Percentiles rank a stretch among this genome's conserved stretches.
phyloP scores from a whole-genome alignment of 2,888 invertebrate species.

The Aphidius colemani region DNA sequence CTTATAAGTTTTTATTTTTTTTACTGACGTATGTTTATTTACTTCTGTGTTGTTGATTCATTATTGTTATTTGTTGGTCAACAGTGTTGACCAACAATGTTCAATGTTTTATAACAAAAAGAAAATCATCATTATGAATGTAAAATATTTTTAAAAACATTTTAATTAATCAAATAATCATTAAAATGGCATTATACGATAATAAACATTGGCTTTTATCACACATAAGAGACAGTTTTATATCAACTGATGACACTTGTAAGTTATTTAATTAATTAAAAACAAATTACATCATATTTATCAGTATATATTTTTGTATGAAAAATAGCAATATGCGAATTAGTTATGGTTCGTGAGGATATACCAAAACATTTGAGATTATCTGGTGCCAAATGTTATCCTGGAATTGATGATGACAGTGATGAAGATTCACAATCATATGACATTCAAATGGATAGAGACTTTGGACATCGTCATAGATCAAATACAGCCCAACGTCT shows the following conservation, averaged over 20 bases:
- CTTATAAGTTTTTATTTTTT: too few species aligned
- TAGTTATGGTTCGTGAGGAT: constrained; percentile 86
- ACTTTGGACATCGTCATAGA: constrained; percentile 68
- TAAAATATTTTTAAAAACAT: not conserved
- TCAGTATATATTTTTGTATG: not conserved
- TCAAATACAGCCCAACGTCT: constrained; percentile 88
- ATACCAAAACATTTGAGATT: constrained; percentile 69
- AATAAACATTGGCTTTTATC: constrained; percentile 91
- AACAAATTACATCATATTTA: constrained; percentile 1
- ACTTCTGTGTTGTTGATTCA: too few species aligned
- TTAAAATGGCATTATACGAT: constrained; percentile 88
- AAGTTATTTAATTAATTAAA: constrained; percentile 28
- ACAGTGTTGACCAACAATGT: not conserved
- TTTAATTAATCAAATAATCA: constrained; percentile 1
- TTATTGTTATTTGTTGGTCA: not conserved
- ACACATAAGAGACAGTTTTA: constrained; percentile 92
- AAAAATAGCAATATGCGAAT: constrained; percentile 78
- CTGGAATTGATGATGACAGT: constrained; percentile 78
- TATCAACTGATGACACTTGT: constrained; percentile 92
- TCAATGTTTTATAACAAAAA: not conserved
- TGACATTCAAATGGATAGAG: constrained; percentile 74
- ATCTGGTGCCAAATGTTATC: constrained; percentile 72
- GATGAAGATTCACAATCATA: constrained; percentile 79
- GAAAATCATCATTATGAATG: not conserved
- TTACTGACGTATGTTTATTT: too few species aligned